A percentile compares a stretch with the other conserved stretches of the same genome.
These are phyloP conservation scores for Cavia porcellus DNA, from an alignment of 2,113 vertebrate species.

Conservation along the genomic window DNA sequence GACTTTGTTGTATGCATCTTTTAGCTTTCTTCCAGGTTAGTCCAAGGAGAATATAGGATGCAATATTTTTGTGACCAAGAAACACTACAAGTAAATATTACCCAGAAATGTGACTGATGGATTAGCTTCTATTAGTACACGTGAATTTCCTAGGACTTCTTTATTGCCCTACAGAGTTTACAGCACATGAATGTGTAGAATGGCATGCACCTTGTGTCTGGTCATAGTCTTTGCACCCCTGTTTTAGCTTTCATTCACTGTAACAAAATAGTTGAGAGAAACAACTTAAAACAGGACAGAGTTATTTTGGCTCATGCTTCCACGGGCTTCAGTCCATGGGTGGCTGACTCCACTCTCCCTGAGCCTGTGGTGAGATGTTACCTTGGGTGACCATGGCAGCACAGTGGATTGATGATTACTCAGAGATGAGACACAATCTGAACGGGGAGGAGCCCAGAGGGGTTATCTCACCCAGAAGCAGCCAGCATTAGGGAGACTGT, in stretches of 20 bases:
- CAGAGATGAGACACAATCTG: not conserved
- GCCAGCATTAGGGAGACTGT: not conserved
- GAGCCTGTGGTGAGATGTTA: not conserved
- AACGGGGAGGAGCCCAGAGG: not conserved
- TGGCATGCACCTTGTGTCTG: not conserved
- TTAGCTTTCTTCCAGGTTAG: not conserved
- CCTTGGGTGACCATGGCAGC: not conserved
- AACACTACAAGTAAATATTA: not conserved
- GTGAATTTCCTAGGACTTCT: not conserved
- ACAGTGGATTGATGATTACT: not conserved
- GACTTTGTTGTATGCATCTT: too few species aligned
- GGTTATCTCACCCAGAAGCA: not conserved
- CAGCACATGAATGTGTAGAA: not conserved
- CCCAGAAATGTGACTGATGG: not conserved
- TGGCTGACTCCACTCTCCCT: not conserved
- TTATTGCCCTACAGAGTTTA: too few species aligned
- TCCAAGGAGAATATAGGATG: not conserved
- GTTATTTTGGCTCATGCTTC: too few species aligned
- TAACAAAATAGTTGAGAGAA: not conserved
- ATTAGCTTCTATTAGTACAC: not conserved
- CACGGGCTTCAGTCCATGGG: not conserved
- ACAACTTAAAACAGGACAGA: not conserved
- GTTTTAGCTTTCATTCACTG: not conserved
- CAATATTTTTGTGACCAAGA: not conserved
- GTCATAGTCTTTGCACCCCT: not conserved